Conservation (phyloP, 2,113 vertebrate species). For the Prunella fulvescens region DNA sequence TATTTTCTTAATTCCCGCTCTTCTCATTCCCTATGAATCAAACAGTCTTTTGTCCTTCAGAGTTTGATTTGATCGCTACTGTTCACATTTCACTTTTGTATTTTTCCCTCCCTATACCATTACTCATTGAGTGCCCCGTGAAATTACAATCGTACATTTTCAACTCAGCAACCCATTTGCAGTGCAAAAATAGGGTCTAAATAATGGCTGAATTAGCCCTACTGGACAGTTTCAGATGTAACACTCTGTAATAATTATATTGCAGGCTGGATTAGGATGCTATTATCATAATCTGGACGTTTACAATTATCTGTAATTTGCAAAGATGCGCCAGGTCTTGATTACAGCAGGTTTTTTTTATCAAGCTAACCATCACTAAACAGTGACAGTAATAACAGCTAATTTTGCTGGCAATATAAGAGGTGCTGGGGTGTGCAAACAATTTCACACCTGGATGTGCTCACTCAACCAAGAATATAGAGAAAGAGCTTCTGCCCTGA, state of each 20-base stretch:
- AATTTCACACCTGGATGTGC: constrained; percentile 99
- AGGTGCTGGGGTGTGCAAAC: constrained; percentile 99
- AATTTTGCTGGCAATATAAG: constrained; percentile 99
- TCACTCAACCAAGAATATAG: constrained; percentile 95
- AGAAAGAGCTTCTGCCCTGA: constrained; percentile 82
- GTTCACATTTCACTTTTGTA: constrained; percentile 80
- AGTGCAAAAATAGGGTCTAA: constrained; percentile 90
- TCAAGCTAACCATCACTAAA: constrained; percentile 99
- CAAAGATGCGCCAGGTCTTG: constrained; percentile 99
- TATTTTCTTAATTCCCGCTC: constrained; percentile 74
- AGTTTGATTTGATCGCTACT: constrained; percentile 80
- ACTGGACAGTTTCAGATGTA: constrained; percentile 99
- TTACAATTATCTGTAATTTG: constrained; percentile 99
- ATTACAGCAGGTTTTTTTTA: constrained; percentile 95
- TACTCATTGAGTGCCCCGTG: constrained; percentile 93
- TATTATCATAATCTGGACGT: constrained; percentile 99
- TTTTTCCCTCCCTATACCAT: constrained; percentile 83
- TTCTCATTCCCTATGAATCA: constrained; percentile 64
- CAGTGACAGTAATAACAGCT: constrained; percentile 99
- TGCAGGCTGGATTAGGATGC: constrained; percentile 98
- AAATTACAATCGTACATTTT: constrained; percentile 97
- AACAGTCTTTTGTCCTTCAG: constrained; percentile 74
- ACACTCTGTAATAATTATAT: constrained; percentile 99
- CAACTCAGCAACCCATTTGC: constrained; percentile 94
- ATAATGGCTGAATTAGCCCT: constrained; percentile 98